Evolutionary conservation across 2,113 vertebrate genomes (phyloP), one percentile per base, ranked within the genome.

Genomic region (Colius striatus): DNA sequence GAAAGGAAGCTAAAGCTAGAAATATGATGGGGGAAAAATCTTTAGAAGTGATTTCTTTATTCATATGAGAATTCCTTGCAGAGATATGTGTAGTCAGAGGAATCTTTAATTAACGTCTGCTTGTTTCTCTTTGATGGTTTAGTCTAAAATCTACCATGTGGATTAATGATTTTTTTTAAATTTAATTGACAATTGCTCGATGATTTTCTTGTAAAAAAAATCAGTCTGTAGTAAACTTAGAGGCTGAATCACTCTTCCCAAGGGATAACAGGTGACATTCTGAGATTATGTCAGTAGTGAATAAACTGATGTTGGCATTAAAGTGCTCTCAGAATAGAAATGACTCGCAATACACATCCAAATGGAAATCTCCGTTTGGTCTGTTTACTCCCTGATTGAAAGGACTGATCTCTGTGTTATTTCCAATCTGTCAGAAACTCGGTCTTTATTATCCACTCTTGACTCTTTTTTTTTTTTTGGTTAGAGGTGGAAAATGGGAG

Each of bases 321-420:
- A 90, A 92, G 90, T 45, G 48, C 29, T 72, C 47, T 75, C 60
- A 7, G 66, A n/a, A n/a, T 76, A 55, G 55, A 76, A 94, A 85
- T 85, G 55, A 83, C 78, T 94, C 75, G 55, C 71, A 77, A 22
- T 63, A 81, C 72, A 92, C 67, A 88, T 70, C 63, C 84, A 72
- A 84, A 83, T 58, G 66, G 81, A 95, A 94, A 66, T 95, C 84
- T 85, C 91, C 26, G 89, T 96, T 81, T 65, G 22, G 74, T 84
- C 55, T 86, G 5, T 57, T 86, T 93, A 78, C 88, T 89, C 83
- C 89, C 86, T 73, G 85, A 61, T 88, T 87, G 61, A 25, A 72
- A 87, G 66, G 13, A 65, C 41, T 30, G n/a, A n/a, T 76, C 61
- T 89, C 67, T 84, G 27, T 91, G 74, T 72, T 86, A 68, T 79